Conservation (phyloP, 2,888 invertebrate genomes). For the Agrochola lychnidis region DNA sequence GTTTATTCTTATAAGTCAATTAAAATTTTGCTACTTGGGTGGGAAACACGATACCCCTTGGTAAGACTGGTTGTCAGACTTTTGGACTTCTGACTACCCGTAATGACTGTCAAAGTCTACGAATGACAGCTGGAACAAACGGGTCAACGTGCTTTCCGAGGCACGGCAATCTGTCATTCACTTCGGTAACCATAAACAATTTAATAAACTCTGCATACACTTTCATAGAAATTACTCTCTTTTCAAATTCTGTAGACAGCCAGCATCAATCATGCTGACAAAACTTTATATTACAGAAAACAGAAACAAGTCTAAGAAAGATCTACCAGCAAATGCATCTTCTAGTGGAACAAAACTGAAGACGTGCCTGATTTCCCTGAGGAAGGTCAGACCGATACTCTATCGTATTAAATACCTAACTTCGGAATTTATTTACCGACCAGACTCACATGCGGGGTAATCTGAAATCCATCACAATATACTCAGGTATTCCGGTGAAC, state of each 20-base stretch:
- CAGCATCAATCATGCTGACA: constrained; percentile 12
- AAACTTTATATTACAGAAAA: constrained; percentile 15
- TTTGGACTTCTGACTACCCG: too few relatives aligned
- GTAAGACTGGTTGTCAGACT: too few relatives aligned
- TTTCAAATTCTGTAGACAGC: not conserved
- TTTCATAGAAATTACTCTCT: not conserved
- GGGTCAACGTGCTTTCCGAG: too few relatives aligned
- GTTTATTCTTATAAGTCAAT: too few relatives aligned
- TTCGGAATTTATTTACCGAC: constrained; percentile 50
- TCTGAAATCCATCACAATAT: constrained; percentile 64
- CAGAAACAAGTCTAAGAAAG: not conserved
- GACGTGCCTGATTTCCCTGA: constrained; percentile 43
- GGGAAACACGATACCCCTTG: too few relatives aligned
- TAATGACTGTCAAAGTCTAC: too few relatives aligned
- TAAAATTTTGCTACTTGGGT: too few relatives aligned
- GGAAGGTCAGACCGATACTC: constrained; percentile 33
- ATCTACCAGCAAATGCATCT: constrained; percentile 16
- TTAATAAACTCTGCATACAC: not conserved
- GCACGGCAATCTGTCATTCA: not conserved
- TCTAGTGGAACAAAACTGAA: constrained; percentile 36
- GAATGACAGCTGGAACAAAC: too few relatives aligned
- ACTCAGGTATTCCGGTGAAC: constrained; percentile 62
- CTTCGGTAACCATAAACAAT: not conserved
- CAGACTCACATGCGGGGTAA: constrained; percentile 48
- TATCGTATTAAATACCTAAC: constrained; percentile 51